phyloP scores from a whole-genome alignment of 2,797 vertebrate genomes.

The Momotus momota region DNA sequence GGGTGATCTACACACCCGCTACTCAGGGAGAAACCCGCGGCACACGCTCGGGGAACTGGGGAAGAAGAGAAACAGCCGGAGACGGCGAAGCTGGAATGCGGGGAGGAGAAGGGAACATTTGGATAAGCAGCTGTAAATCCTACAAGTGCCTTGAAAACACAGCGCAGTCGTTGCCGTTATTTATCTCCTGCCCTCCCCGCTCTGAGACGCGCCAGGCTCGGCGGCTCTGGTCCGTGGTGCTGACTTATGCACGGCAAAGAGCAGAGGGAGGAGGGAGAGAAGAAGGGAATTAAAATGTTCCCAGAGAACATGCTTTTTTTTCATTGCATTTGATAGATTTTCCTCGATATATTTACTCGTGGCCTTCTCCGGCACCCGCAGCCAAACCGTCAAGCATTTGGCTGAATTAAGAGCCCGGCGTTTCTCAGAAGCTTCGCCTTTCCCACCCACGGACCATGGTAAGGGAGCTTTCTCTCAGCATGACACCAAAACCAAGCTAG shows the following conservation, averaged over 20 bases:
- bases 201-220: neutral
- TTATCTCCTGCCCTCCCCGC: slow-evolving; percentile 18
- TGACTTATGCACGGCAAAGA: slow-evolving; percentile 58
- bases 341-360: slow-evolving; percentile 52
- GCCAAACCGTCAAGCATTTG: slow-evolving; percentile 19
- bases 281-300: slow-evolving; percentile 60
- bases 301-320: slow-evolving; percentile 19
- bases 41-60: accelerated
- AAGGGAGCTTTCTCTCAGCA: neutral
- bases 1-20: neutral
- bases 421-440: neutral
- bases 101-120: neutral
- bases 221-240: neutral
- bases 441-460: accelerated
- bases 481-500: neutral
- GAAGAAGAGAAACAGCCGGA: neutral
- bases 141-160: slow-evolving; percentile 36
- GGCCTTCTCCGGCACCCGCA: neutral
- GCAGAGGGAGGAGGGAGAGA: neutral
- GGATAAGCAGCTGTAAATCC: slow-evolving; percentile 51
- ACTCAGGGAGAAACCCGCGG: neutral
- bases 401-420: slow-evolving; percentile 52
- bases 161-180: neutral
- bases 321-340: slow-evolving; percentile 56
- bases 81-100: accelerated